A percentile compares a stretch with the other conserved stretches of the same genome.
These are phyloP conservation scores for Vireo altiloquus DNA, from an alignment of 2,113 vertebrate genomes.

Conservation along the genomic window DNA sequence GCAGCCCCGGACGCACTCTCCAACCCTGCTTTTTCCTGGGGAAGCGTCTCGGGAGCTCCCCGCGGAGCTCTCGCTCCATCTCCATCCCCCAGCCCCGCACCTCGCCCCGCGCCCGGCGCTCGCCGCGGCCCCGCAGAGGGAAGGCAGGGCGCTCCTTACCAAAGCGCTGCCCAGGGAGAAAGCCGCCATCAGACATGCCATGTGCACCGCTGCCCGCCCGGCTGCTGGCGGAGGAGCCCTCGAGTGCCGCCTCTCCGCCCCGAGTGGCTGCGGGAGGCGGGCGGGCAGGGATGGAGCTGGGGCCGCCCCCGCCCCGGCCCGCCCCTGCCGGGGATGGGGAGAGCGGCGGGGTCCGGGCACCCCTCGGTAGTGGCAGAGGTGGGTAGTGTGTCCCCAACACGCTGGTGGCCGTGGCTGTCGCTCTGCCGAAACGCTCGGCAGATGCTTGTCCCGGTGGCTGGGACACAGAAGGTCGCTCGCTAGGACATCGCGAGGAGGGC, in stretches of 20 bases:
- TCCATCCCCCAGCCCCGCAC: background rate
- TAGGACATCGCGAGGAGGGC: background rate
- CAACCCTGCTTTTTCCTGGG: background rate
- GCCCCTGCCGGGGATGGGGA: background rate
- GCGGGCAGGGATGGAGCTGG: background rate
- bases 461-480: background rate
- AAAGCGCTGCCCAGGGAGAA: slow-evolving; percentile 70
- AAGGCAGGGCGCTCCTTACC: slow-evolving; percentile 58
- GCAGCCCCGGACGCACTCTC: background rate
- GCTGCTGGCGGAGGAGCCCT: background rate
- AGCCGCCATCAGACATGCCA: slow-evolving; percentile 79
- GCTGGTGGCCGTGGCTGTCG: background rate
- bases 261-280: background rate
- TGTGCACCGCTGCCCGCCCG: slow-evolving; percentile 55
- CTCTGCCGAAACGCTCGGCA: background rate
- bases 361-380: background rate
- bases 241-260: background rate
- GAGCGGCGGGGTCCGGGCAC: fast-evolving
- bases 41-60: background rate
- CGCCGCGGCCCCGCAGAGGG: background rate
- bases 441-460: fast-evolving
- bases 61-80: background rate
- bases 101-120: background rate
- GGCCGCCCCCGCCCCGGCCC: background rate
- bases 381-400: fast-evolving